Conservation (phyloP, 2,888 invertebrate species). For the Drosophila stalkeri region DNA sequence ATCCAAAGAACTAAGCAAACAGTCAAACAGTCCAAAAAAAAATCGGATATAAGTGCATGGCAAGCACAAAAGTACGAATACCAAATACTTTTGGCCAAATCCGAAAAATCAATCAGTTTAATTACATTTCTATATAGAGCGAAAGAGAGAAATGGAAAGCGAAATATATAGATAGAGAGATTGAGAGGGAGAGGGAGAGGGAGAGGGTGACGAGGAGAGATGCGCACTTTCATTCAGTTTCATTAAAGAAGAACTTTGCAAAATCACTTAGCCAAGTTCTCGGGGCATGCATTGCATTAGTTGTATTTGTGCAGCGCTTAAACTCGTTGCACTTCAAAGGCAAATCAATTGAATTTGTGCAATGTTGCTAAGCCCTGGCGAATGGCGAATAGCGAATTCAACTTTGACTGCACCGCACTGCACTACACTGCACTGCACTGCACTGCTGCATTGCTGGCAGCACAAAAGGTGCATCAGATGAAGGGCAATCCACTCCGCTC, state of each 20-base stretch:
- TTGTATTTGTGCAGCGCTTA: slow-evolving; percentile 67
- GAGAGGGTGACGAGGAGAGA: background rate
- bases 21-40: slow-evolving; percentile 10
- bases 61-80: slow-evolving; percentile 25
- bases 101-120: slow-evolving; percentile 64
- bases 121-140: slow-evolving; percentile 34
- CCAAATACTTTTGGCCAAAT: slow-evolving; percentile 21
- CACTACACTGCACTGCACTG: slow-evolving; percentile 17
- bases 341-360: slow-evolving; percentile 72
- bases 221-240: slow-evolving; percentile 35
- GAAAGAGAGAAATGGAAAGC: background rate
- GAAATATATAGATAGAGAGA: background rate
- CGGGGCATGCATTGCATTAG: slow-evolving; percentile 62
- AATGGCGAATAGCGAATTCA: slow-evolving; percentile 13
- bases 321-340: slow-evolving; percentile 58
- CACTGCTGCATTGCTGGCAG: slow-evolving; percentile 13
- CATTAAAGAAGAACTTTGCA: slow-evolving; percentile 43
- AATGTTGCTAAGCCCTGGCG: slow-evolving; percentile 54
- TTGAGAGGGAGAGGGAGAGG: background rate
- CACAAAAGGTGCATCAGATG: slow-evolving; percentile 52
- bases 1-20: slow-evolving; percentile 31
- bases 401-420: slow-evolving; percentile 22
- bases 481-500: slow-evolving; percentile 30
- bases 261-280: slow-evolving; percentile 63
- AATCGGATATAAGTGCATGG: slow-evolving; percentile 19